Conservation (phyloP, 2,888 invertebrate genomes). For the Drosophila borealis region DNA sequence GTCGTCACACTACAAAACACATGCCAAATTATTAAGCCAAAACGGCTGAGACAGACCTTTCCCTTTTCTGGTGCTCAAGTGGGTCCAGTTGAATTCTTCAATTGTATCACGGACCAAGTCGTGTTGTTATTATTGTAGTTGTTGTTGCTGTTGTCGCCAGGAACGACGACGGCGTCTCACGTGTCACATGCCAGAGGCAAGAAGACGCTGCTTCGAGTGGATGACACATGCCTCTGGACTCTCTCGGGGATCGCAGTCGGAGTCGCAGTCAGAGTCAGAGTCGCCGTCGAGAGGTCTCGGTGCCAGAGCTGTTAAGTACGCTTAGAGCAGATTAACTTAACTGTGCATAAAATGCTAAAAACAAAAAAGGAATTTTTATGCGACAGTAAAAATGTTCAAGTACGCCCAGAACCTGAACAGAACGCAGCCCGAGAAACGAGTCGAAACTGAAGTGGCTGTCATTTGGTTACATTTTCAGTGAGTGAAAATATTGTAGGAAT, state of each 20-base stretch:
- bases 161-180: slow-evolving; percentile 57
- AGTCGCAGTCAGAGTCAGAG: slow-evolving; percentile 1
- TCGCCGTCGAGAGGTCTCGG: slow-evolving; percentile 30
- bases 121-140: slow-evolving; percentile 1
- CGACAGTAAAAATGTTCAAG: slow-evolving; percentile 71
- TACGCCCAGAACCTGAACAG: slow-evolving; percentile 24
- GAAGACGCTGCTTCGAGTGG: slow-evolving; percentile 50
- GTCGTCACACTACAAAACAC: slow-evolving; percentile 25
- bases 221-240: slow-evolving; percentile 73
- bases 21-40: slow-evolving; percentile 48
- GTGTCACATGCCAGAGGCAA: slow-evolving; percentile 60
- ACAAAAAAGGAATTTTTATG: slow-evolving; percentile 66
- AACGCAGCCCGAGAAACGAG: slow-evolving; percentile 13
- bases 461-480: slow-evolving; percentile 66
- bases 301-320: slow-evolving; percentile 66
- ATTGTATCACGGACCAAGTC: slow-evolving; percentile 65
- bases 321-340: slow-evolving; percentile 78
- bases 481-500: slow-evolving; percentile 75
- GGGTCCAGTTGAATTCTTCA: slow-evolving; percentile 46
- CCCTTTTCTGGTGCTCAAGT: slow-evolving; percentile 49
- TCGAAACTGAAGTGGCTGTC: slow-evolving; percentile 68
- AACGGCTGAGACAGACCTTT: slow-evolving; percentile 18
- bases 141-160: slow-evolving; percentile 19
- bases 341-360: slow-evolving; percentile 76
- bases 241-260: slow-evolving; percentile 11